A percentile compares a stretch with the other conserved stretches of the same genome.
Conservation (phyloP, 2,113 vertebrate genomes). For the Bubo bubo region DNA sequence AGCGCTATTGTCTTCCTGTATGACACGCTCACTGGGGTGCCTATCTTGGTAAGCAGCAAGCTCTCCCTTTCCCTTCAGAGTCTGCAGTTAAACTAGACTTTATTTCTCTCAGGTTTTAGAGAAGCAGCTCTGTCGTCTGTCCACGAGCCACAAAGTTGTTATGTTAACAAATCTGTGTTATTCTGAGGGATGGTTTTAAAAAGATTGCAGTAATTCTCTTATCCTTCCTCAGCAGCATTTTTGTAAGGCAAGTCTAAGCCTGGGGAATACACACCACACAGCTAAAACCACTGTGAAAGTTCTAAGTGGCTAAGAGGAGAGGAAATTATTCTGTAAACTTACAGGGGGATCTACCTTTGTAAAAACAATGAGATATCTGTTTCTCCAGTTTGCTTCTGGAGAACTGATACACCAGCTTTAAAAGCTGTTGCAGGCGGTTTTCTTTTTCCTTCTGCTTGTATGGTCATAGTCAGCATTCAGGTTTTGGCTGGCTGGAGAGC, state of each 20-base stretch:
- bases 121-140: not conserved
- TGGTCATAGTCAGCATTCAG: not conserved
- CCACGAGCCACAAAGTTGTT: not conserved
- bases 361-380: not conserved
- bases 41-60: slow-evolving; percentile 80
- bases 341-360: not conserved
- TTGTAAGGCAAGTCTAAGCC: not conserved
- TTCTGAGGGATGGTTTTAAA: not conserved
- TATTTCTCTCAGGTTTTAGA: not conserved
- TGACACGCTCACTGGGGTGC: slow-evolving; percentile 82
- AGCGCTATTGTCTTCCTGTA: slow-evolving; percentile 85
- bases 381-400: not conserved
- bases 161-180: not conserved
- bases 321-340: not conserved
- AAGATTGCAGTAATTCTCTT: slow-evolving; percentile 9
- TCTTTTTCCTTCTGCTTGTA: not conserved
- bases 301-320: not conserved
- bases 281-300: not conserved
- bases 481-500: slow-evolving; percentile 13
- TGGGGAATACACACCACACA: not conserved
- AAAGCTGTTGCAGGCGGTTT: not conserved
- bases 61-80: not conserved
- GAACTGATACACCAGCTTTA: not conserved
- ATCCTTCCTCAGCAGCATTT: not conserved
- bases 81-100: not conserved